Base-by-base conservation (phyloP, 37 sponge, comb jelly and placozoan species). In the Chondrilla cf. caribensis region DNA sequence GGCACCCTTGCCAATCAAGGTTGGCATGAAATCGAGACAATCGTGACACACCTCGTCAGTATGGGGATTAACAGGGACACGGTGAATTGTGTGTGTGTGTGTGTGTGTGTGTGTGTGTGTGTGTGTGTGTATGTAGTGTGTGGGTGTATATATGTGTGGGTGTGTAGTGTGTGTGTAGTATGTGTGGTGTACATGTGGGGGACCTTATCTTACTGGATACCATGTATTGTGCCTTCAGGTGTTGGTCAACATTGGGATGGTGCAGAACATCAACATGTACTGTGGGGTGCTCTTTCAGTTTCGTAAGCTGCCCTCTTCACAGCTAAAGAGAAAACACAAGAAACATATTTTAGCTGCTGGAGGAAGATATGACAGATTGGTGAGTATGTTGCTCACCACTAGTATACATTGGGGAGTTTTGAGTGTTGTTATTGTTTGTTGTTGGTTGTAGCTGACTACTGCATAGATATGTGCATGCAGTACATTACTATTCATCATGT, bases 211-310 rank as follows among this genome's bases (percentile, higher is more conserved):
- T n/a, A n/a, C n/a, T n/a, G n/a, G n/a, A n/a, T n/a, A n/a, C n/a
- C n/a, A n/a, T n/a, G n/a, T n/a, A n/a, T n/a, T n/a, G n/a, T n/a
- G n/a, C n/a, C n/a, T n/a, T n/a, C 78, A 92, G 93, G 72, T 93
- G 2, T 80, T 55, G 42, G 37, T 93, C 25, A 67, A 78, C 59
- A 77, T 80, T 18, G 94, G 90, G 2, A 77, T 94, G 11, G 21
- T 79, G 6, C 87, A 51, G 35, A 65, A 77, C 32, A 32, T 25
- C 37, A 24, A 59, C 1, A 78, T 81, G 44, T 94, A 85, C 79
- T 75, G 75, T 81, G 95, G 95, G 17, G 78, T 94, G 17, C 55
- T 94, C 37, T 94, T 94, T 81, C 86, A 82, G 51, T 81, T 84
- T 19, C 51, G 79, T 37, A 72, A 38, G 32, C 70, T 84, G 0